A percentile compares a stretch with the other conserved stretches of the same genome.
Evolutionary conservation across 2,797 vertebrate species (phyloP).

Genomic region (Coluber constrictor): DNA sequence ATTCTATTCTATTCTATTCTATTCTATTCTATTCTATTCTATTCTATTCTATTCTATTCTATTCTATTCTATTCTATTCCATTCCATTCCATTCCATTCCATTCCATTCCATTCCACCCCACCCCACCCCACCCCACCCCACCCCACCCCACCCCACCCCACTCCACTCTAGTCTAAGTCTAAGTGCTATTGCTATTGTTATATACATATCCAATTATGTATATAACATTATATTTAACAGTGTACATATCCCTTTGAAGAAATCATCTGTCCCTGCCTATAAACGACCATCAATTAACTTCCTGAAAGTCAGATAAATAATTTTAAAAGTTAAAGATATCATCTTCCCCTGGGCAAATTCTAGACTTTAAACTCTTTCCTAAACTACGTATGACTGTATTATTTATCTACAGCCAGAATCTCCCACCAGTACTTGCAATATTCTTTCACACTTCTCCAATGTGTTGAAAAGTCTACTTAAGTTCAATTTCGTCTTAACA

Average conservation of each 20-base stretch:
- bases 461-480: not conserved
- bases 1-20: too few species aligned
- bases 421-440: conserved; percentile 15
- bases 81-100: too few species aligned
- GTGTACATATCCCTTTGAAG: not conserved
- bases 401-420: conserved; percentile 14
- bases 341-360: not conserved
- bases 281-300: not conserved
- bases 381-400: not conserved
- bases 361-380: not conserved
- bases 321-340: not conserved
- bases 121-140: too few species aligned
- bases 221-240: not conserved
- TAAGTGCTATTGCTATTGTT: too few species aligned
- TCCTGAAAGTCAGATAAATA: not conserved
- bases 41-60: too few species aligned
- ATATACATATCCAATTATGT: not conserved
- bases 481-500: not conserved
- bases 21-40: too few species aligned
- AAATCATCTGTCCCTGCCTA: not conserved
- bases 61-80: too few species aligned
- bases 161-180: too few species aligned
- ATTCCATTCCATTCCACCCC: rapidly evolving
- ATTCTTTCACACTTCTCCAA: conserved; percentile 17
- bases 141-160: too few species aligned